These are phyloP conservation scores for Ecliptopera silaceata DNA, from an alignment of 2,888 invertebrate genomes.

Conservation along the genomic window DNA sequence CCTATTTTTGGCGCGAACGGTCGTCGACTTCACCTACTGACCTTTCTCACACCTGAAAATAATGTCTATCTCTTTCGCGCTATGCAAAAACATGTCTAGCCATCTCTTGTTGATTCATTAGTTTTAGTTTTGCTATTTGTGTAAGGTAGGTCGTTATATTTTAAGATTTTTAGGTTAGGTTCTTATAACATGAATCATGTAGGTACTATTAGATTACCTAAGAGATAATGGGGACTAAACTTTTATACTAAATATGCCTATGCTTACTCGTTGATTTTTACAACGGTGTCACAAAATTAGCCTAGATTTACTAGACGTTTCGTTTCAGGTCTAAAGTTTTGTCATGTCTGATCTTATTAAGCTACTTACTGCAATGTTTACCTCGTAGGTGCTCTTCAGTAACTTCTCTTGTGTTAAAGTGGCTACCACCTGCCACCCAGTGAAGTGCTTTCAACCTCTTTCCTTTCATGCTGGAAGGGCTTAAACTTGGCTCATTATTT, in stretches of 20 bases:
- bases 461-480: background rate
- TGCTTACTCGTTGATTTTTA: too few relatives aligned
- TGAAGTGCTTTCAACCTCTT: background rate
- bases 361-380: too few relatives aligned
- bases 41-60: conserved; percentile 44
- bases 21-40: conserved; percentile 57
- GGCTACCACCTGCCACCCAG: background rate
- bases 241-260: too few relatives aligned
- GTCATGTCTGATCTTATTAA: too few relatives aligned
- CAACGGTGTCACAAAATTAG: too few relatives aligned
- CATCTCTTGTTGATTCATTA: conserved; percentile 51
- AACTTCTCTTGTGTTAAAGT: background rate
- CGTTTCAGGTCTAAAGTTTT: too few relatives aligned
- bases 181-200: conserved; percentile 8
- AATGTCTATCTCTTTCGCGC: conserved; percentile 39
- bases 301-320: too few relatives aligned
- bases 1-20: conserved; percentile 60
- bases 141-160: background rate
- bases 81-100: conserved; percentile 11
- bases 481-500: background rate
- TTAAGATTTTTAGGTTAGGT: conserved; percentile 1
- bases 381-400: too few relatives aligned
- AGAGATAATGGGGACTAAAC: too few relatives aligned
- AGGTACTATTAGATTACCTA: too few relatives aligned
- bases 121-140: conserved; percentile 16